Conservation (phyloP, 2,113 vertebrate species). For the Uropsilus gracilis region DNA sequence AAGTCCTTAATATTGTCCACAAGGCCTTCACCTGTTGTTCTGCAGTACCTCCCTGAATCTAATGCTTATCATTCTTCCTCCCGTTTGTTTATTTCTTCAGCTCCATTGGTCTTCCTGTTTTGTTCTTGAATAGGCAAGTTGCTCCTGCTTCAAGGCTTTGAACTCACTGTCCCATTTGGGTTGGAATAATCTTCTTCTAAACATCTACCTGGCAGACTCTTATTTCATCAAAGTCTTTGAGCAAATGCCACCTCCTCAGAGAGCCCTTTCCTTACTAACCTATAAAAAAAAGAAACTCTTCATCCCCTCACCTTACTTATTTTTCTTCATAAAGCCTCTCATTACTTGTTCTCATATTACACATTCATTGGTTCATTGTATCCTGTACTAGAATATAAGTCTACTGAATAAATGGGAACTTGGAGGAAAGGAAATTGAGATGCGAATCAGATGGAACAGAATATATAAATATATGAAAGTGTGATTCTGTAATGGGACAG, state of each 20-base stretch:
- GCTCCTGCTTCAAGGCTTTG: background rate
- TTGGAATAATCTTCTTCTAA: slow-evolving; percentile 1
- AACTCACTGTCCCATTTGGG: background rate
- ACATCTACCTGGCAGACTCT: background rate
- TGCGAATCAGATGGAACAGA: background rate
- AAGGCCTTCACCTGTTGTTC: background rate
- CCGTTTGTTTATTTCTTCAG: background rate
- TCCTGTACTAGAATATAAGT: background rate
- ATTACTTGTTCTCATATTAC: background rate
- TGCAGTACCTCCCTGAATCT: background rate
- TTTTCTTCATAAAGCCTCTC: background rate
- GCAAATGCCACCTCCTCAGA: background rate
- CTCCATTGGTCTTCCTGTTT: background rate
- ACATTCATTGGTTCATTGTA: background rate
- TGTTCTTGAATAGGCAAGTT: background rate
- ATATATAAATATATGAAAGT: background rate
- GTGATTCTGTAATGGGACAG: background rate
- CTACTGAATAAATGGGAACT: background rate
- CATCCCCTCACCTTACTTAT: background rate
- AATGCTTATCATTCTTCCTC: background rate
- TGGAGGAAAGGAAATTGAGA: background rate
- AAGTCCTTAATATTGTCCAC: background rate
- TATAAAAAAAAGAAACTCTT: background rate
- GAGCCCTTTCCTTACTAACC: background rate
- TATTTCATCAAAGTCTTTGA: slow-evolving; percentile 13